Evolutionary conservation across 2,797 vertebrate genomes (phyloP).

Genomic region (Mormyrops boulengeri): DNA sequence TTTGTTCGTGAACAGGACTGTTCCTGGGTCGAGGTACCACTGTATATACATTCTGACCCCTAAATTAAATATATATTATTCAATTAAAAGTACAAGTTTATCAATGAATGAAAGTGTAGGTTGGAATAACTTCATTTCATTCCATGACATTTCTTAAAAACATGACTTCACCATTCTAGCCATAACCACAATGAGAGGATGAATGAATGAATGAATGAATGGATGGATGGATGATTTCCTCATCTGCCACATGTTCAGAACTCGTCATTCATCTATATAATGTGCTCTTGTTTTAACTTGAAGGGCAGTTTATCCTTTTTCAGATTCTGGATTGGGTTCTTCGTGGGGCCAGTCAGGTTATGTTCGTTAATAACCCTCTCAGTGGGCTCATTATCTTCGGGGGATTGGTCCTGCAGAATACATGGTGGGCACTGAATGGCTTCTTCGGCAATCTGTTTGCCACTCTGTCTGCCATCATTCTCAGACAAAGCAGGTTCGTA

Average conservation of each 20-base stretch:
- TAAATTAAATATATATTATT: too few species aligned
- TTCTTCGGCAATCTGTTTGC: conserved; percentile 75
- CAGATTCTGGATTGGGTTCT: conserved; percentile 87
- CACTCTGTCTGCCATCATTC: conserved; percentile 77
- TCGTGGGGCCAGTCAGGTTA: conserved; percentile 85
- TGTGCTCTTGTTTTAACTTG: conserved; percentile 18
- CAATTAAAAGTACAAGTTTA: too few species aligned
- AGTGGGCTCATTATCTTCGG: conserved; percentile 81
- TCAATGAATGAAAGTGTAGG: too few species aligned
- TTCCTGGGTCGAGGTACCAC: too few species aligned
- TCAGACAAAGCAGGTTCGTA: conserved; percentile 79
- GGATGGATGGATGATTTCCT: background rate
- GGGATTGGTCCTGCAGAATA: conserved; percentile 84
- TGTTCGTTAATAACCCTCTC: conserved; percentile 92
- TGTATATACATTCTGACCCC: too few species aligned
- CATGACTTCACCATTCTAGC: too few species aligned
- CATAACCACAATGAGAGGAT: too few species aligned
- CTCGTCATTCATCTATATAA: background rate
- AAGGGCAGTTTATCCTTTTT: conserved; percentile 74
- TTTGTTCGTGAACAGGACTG: too few species aligned
- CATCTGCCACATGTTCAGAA: background rate
- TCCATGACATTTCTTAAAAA: too few species aligned
- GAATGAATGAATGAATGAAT: background rate
- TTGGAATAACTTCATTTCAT: too few species aligned
- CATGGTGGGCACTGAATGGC: conserved; percentile 86